Evolutionary conservation across 2,797 vertebrate species (phyloP), one percentile per base, ranked within the genome.

Genomic region (Fistularia commersonii): DNA sequence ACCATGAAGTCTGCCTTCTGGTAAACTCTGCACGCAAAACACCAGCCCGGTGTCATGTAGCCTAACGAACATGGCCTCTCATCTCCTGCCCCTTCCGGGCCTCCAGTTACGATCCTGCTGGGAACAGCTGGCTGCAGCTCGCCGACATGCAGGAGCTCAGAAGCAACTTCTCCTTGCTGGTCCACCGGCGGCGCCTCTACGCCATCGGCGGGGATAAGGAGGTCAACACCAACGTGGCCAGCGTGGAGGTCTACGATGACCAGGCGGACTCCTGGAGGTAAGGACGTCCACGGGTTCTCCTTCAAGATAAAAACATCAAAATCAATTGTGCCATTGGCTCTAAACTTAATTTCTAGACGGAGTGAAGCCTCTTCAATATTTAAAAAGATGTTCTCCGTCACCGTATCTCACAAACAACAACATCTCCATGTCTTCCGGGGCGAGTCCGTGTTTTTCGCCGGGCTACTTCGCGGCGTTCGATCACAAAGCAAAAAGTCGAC

Each of bases 1-100:
- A 91, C 88, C 1, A 89, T 97, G 89, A 86, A 92, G 73, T 95
- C 92, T 1, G 90, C 85, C 42, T 93, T 92, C 91, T 93, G 93
- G 95, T 97, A 62, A 74, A 70, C 80, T 57, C 34, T 1, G 12
- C 12, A 8, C 32, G 3, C 6, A 8, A 23, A 23, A 23, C 23
- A 23, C 23, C 23, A 23, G 23, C 8, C 32, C 3, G 3, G 3
- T 3, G n/a, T 42, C 8, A 9, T 7, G n/a, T 7, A 4, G 9
- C 7, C 5, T 23, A 2, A 36, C 32, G 23, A 23, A 23, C 4
- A 11, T 41, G 11, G 2, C n/a, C 5, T 45, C 32, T 67, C 11
- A 53, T 6, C 6, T 23, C 3, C 31, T n/a, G 14, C 7, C 14
- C 35, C 6, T 59, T 53, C 14, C 52, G 42, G 14, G 3, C 15